Evolutionary conservation across 2,888 invertebrate genomes (phyloP).

Genomic region (Eugnorisma glareosa): DNA sequence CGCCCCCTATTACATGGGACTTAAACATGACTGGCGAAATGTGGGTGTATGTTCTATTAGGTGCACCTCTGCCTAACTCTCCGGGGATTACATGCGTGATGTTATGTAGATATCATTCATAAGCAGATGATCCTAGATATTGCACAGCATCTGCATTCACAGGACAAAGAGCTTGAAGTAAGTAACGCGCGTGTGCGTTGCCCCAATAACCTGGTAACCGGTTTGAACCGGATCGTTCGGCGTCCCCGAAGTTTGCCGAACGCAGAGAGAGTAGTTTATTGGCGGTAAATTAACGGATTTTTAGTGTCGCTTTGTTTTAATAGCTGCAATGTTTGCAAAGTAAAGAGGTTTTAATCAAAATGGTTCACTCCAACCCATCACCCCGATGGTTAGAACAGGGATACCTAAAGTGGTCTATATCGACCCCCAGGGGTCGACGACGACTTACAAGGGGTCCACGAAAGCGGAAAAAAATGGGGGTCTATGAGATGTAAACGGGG

Average conservation of each 20-base stretch:
- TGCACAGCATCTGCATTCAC: conserved; percentile 48
- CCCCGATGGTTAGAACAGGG: too few species aligned
- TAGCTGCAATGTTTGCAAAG: conserved; percentile 12
- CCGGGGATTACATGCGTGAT: too few species aligned
- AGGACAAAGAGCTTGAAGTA: conserved; percentile 47
- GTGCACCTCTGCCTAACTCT: too few species aligned
- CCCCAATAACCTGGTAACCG: conserved; percentile 71
- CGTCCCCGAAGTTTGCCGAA: conserved; percentile 57
- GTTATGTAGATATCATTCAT: background rate
- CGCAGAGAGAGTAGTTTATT: conserved; percentile 38
- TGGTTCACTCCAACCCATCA: background rate
- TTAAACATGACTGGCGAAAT: too few species aligned
- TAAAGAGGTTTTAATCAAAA: background rate
- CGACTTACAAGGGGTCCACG: too few species aligned
- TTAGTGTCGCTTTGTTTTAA: conserved; percentile 29
- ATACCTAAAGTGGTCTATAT: too few species aligned
- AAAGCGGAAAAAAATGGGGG: too few species aligned
- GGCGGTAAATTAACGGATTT: conserved; percentile 34
- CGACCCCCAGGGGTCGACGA: too few species aligned
- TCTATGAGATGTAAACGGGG: too few species aligned
- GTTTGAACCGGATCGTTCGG: conserved; percentile 59
- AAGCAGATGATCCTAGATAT: background rate
- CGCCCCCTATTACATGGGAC: too few species aligned
- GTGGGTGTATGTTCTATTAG: too few species aligned
- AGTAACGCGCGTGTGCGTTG: conserved; percentile 72